Base-by-base conservation (phyloP, 2,113 vertebrate genomes). In the Chamaetylas fuelleborni region DNA sequence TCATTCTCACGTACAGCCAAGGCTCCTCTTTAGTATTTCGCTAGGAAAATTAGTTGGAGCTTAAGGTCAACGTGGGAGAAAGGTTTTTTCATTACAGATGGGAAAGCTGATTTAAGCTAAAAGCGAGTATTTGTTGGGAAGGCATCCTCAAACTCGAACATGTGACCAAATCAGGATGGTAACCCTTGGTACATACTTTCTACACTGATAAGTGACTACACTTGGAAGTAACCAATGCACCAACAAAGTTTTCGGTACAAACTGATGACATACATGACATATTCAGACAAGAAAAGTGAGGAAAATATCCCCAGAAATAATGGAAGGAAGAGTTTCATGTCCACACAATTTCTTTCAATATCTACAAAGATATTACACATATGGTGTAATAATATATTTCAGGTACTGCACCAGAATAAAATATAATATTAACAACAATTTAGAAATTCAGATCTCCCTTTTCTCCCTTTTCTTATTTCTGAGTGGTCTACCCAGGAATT, bases 201-300 rank as follows among this genome's bases (percentile, higher is more conserved):
- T 80, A 10, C 26, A 20, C 26, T 0, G 0, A 0, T 25, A 22
- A 77, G 28, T 54, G 61, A 53, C 70, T 58, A 14, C 2, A 8
- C 26, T 19, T 38, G 61, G 54, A 83, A 69, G 24, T 67, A 56
- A 57, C 17, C 45, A 60, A 14, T 31, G 48, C 45, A 62, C 1
- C 2, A 72, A 19, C 24, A 26, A 84, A 57, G 57, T 60, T 79
- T 60, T 80, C 48, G 67, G 25, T 50, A 15, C 28, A 66, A 34
- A 25, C 50, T 80, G 33, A 6, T 81, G 13, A 45, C 16, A 28
- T 18, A 8, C 9, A 3, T 11, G n/a, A 42, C 28, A 12, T 7
- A 61, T 6, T 67, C 67, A n/a, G 47, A 53, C n/a, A 57, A 43
- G 58, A 58, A 70, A 69, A 70, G 19, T 34, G 25, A 81, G 19